Conservation (phyloP, 2,113 vertebrate species). For the Speoplatyrhinus poulsoni region DNA sequence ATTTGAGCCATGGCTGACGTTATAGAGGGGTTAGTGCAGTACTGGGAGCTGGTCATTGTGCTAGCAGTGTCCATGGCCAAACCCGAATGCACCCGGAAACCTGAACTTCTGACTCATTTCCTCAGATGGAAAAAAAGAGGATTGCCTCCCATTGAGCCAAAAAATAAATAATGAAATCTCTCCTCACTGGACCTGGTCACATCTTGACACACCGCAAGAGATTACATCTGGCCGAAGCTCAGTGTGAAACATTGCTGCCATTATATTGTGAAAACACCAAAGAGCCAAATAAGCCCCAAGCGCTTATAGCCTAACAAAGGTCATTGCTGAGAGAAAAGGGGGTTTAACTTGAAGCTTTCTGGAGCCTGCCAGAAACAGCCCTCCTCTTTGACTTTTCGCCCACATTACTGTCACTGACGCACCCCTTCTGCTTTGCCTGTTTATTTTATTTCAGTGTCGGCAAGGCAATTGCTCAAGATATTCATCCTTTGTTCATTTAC, state of each 20-base stretch:
- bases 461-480: slow-evolving; percentile 35
- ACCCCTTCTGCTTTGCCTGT: slow-evolving; percentile 35
- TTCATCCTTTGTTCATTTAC: slow-evolving; percentile 27
- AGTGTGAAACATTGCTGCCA: slow-evolving; percentile 28
- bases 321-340: neutral
- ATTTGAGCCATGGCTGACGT: slow-evolving; percentile 47
- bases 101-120: slow-evolving; percentile 75
- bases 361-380: slow-evolving; percentile 6
- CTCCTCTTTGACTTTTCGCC: slow-evolving; percentile 37
- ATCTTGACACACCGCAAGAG: slow-evolving; percentile 40
- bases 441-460: slow-evolving; percentile 49
- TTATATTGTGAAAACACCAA: neutral
- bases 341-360: neutral
- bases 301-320: slow-evolving; percentile 7
- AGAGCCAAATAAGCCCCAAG: slow-evolving; percentile 10
- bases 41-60: slow-evolving; percentile 27
- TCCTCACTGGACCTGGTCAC: slow-evolving; percentile 38
- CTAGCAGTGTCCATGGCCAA: slow-evolving; percentile 45
- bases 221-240: slow-evolving; percentile 36
- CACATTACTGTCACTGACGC: slow-evolving; percentile 22
- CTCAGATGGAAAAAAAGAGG: slow-evolving; percentile 65
- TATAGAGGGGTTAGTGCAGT: slow-evolving; percentile 19
- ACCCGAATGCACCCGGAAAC: slow-evolving; percentile 68
- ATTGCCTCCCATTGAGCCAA: slow-evolving; percentile 61
- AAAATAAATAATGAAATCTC: slow-evolving; percentile 49